Evolutionary conservation across 2,797 vertebrate species (phyloP).

Genomic region (Alfaro cultratus): DNA sequence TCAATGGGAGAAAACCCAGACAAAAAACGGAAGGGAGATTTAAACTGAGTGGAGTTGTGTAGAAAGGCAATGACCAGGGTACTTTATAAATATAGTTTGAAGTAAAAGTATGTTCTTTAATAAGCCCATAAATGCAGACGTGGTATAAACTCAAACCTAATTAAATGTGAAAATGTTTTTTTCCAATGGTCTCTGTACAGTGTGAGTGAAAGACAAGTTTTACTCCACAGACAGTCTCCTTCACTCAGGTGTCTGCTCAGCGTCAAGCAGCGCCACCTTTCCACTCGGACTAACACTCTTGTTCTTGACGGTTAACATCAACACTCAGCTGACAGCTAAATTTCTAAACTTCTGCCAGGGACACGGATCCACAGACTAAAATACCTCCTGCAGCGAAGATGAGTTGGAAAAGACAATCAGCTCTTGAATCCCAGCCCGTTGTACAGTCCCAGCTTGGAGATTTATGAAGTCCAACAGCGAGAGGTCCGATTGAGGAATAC

Average conservation of each 20-base stretch:
- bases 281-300: conserved; percentile 55
- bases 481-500: conserved; percentile 69
- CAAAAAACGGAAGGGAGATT: too few species aligned
- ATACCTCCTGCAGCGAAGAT: conserved; percentile 56
- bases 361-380: conserved; percentile 57
- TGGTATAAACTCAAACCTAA: conserved; percentile 5
- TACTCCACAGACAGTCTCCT: conserved; percentile 30
- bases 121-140: background rate
- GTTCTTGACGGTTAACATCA: conserved; percentile 69
- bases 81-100: background rate
- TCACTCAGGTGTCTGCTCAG: conserved; percentile 61
- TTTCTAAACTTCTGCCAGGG: conserved; percentile 58
- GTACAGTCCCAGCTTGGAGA: conserved; percentile 55
- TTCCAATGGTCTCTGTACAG: conserved; percentile 28
- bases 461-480: conserved; percentile 64
- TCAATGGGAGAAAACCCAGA: too few species aligned
- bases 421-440: conserved; percentile 59
- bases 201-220: conserved; percentile 54
- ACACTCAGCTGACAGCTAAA: conserved; percentile 57
- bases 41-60: too few species aligned
- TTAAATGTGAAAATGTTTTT: conserved; percentile 28
- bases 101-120: background rate
- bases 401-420: conserved; percentile 69
- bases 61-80: too few species aligned
- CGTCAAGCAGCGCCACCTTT: conserved; percentile 45